Conservation (phyloP, 2,888 invertebrate genomes). For the Epistrophe eligans region DNA sequence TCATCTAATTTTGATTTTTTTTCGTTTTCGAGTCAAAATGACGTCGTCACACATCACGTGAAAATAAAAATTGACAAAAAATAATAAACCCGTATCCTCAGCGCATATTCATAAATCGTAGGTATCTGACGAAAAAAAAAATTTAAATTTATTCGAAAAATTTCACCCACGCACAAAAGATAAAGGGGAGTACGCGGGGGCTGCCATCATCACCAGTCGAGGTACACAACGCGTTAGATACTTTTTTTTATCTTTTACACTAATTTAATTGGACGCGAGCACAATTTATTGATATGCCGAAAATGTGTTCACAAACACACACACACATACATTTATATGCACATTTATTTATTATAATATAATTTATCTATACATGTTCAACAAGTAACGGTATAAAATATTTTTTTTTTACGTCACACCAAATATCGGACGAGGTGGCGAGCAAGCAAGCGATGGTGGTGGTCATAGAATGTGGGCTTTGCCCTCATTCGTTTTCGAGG, state of each 20-base stretch:
- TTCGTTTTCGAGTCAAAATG: conserved; percentile 65
- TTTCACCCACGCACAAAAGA: conserved; percentile 53
- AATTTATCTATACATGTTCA: neutral
- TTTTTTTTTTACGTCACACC: conserved; percentile 64
- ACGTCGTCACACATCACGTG: conserved; percentile 74
- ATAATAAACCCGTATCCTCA: neutral
- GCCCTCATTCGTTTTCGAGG: conserved; percentile 59
- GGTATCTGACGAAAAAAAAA: conserved; percentile 35
- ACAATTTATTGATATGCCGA: conserved; percentile 69
- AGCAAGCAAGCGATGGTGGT: neutral
- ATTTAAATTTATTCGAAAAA: conserved; percentile 40
- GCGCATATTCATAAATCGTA: conserved; percentile 50
- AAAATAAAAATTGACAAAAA: conserved; percentile 19
- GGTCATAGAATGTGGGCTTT: conserved; percentile 62
- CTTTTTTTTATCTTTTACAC: conserved; percentile 52
- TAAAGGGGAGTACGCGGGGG: conserved; percentile 1
- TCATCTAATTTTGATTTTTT: conserved; percentile 70
- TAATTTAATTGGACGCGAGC: conserved; percentile 57
- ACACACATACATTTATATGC: neutral
- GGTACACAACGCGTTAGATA: conserved; percentile 36
- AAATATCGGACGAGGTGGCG: conserved; percentile 26
- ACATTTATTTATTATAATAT: conserved; percentile 3
- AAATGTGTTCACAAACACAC: conserved; percentile 39
- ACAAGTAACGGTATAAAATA: conserved; percentile 25
- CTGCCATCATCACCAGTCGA: neutral